These are phyloP conservation scores for Drosophila subquinaria DNA, from an alignment of 2,888 invertebrate genomes.

Conservation along the genomic window DNA sequence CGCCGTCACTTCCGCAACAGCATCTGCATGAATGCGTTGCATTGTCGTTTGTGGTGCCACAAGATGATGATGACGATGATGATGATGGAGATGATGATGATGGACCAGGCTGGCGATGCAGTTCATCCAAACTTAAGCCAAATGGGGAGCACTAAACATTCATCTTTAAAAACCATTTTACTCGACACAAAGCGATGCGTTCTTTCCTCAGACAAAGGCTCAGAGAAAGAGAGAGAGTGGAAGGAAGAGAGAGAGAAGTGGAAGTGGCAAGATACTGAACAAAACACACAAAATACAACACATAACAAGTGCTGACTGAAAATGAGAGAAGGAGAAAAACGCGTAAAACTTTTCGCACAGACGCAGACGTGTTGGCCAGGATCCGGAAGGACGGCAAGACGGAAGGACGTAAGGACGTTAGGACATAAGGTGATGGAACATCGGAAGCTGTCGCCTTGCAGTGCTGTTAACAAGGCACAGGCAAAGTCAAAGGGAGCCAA, in stretches of 20 bases:
- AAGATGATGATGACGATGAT: conserved; percentile 4
- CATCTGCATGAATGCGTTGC: conserved; percentile 55
- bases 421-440: conserved; percentile 18
- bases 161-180: conserved; percentile 75
- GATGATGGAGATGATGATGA: conserved; percentile 4
- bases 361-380: conserved; percentile 14
- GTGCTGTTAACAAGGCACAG: conserved; percentile 72
- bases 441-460: conserved; percentile 50
- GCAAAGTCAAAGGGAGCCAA: conserved; percentile 25
- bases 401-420: neutral
- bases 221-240: neutral
- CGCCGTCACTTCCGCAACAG: conserved; percentile 48
- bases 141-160: conserved; percentile 65
- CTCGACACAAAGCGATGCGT: conserved; percentile 73
- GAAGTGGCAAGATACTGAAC: conserved; percentile 15
- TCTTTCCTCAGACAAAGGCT: conserved; percentile 52
- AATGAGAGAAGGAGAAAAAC: conserved; percentile 25
- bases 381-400: conserved; percentile 1
- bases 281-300: conserved; percentile 35
- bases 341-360: conserved; percentile 57
- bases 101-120: conserved; percentile 16
- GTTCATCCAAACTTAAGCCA: conserved; percentile 39
- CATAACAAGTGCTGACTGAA: conserved; percentile 22
- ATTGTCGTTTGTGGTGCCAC: conserved; percentile 47
- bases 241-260: conserved; percentile 5